phyloP scores from a whole-genome alignment of 2,888 invertebrate genomes.

The Yponomeuta malinellus region DNA sequence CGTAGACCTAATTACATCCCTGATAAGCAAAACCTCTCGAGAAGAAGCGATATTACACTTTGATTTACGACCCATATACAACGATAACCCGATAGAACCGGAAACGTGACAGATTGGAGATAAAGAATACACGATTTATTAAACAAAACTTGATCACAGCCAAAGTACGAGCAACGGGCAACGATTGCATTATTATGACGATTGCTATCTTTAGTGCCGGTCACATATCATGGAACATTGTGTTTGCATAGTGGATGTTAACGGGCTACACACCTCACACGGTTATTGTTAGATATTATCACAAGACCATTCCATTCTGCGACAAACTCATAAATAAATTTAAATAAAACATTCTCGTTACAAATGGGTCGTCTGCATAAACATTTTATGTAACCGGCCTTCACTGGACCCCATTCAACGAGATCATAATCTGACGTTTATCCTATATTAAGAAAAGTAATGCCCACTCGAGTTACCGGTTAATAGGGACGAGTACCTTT shows the following conservation, averaged over 20 bases:
- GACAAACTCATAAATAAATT: conserved; percentile 16
- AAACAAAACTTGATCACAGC: conserved; percentile 14
- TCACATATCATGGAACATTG: not conserved
- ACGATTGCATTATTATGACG: not conserved
- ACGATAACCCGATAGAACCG: conserved; percentile 40
- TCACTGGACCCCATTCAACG: conserved; percentile 32
- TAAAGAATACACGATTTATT: conserved; percentile 21
- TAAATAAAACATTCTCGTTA: conserved; percentile 15
- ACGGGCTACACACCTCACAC: conserved; percentile 8
- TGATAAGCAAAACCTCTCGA: conserved; percentile 11
- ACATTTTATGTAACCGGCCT: conserved; percentile 25
- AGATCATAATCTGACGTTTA: conserved; percentile 42
- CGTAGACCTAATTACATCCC: not conserved
- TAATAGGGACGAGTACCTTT: conserved; percentile 30
- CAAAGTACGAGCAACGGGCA: not conserved
- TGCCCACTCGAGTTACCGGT: conserved; percentile 32
- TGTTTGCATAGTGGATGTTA: conserved; percentile 6
- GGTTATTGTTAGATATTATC: conserved; percentile 13
- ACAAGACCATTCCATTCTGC: conserved; percentile 5
- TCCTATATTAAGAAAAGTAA: conserved; percentile 40
- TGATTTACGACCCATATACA: conserved; percentile 48
- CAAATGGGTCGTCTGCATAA: conserved; percentile 14
- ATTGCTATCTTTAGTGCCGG: conserved; percentile 4
- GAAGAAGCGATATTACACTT: conserved; percentile 42
- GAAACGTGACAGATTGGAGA: conserved; percentile 38